Conservation (phyloP, 92 coral and sea anemone species). For the Phenganax stokvisi region DNA sequence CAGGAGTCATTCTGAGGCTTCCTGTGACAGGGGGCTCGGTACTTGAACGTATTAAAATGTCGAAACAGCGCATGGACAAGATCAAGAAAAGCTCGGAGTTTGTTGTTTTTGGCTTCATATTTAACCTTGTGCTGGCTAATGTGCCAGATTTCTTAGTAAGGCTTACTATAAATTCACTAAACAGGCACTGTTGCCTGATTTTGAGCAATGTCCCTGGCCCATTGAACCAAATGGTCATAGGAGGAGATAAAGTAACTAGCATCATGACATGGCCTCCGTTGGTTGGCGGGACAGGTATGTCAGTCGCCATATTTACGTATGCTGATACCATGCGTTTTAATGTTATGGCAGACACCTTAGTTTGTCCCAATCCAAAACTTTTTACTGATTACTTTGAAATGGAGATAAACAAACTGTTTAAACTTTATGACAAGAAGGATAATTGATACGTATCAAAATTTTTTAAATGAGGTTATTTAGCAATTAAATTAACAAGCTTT, state of each 20-base stretch:
- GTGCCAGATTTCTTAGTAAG: conserved; percentile 79
- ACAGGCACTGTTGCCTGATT: conserved; percentile 71
- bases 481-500: too few relatives aligned
- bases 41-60: conserved; percentile 63
- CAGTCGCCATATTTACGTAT: conserved; percentile 82
- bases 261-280: conserved; percentile 95
- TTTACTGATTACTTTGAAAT: conserved; percentile 65
- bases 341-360: conserved; percentile 76
- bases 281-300: conserved; percentile 86
- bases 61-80: conserved; percentile 86
- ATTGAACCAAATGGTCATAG: conserved; percentile 68
- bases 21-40: conserved; percentile 69
- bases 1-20: conserved; percentile 71
- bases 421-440: conserved; percentile 28
- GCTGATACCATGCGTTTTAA: conserved; percentile 82
- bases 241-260: conserved; percentile 66
- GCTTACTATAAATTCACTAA: conserved; percentile 72
- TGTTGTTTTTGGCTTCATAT: conserved; percentile 76
- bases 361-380: conserved; percentile 58
- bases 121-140: conserved; percentile 67
- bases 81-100: conserved; percentile 80
- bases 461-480: background rate
- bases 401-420: conserved; percentile 74
- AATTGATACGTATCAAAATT: background rate
- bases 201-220: conserved; percentile 97